Evolutionary conservation across 2,797 vertebrate genomes (phyloP).

Genomic region (Mus caroli): DNA sequence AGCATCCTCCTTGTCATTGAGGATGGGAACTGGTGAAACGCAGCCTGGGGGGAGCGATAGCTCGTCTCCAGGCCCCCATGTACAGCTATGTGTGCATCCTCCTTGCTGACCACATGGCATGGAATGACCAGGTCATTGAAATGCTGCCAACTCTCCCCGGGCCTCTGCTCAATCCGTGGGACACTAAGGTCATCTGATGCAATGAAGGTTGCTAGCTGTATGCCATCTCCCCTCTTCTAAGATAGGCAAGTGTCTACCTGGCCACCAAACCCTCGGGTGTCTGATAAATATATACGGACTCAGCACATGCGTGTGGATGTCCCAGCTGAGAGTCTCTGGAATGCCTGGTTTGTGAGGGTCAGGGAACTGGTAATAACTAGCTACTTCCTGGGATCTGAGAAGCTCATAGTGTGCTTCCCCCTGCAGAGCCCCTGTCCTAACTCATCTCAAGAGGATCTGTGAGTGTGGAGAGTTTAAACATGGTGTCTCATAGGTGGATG

Average conservation of each 20-base stretch:
- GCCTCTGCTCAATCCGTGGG: neutral
- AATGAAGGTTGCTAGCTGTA: rapidly evolving
- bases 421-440: rapidly evolving
- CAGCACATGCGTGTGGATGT: rapidly evolving
- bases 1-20: neutral
- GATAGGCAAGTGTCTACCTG: neutral
- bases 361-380: neutral
- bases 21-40: neutral
- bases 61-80: neutral
- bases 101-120: neutral
- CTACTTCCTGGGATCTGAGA: too few relatives aligned
- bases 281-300: rapidly evolving
- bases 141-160: too few relatives aligned
- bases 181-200: neutral
- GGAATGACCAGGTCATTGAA: too few relatives aligned
- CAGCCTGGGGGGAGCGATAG: rapidly evolving
- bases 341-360: rapidly evolving
- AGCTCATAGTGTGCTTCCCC: neutral
- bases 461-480: neutral
- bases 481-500: neutral
- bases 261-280: rapidly evolving
- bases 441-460: rapidly evolving
- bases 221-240: rapidly evolving
- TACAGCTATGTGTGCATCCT: rapidly evolving
- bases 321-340: neutral